Conservation (phyloP, 2,797 vertebrate genomes). For the Fistularia tabacaria region DNA sequence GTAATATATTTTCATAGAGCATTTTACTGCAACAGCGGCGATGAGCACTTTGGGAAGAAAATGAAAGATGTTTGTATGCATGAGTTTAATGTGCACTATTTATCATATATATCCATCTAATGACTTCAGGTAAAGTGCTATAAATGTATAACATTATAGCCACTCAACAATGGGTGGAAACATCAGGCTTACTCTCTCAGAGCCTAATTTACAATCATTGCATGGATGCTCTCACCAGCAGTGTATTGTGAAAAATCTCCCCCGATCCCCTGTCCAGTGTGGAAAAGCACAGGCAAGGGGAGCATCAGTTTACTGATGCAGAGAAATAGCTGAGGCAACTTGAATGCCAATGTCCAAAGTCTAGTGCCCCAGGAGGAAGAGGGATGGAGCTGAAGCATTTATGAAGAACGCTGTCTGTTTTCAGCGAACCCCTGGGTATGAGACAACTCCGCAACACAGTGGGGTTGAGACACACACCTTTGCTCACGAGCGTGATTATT, state of each 20-base stretch:
- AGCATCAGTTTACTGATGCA: conserved; percentile 27
- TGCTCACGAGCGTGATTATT: too few species aligned
- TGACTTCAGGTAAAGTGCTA: conserved; percentile 2
- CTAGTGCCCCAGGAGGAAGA: conserved; percentile 6
- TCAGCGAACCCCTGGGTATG: not conserved
- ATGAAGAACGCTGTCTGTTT: conserved; percentile 6
- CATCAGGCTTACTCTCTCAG: conserved; percentile 8
- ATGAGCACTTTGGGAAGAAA: too few species aligned
- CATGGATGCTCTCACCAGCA: conserved; percentile 5
- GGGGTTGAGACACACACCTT: too few species aligned
- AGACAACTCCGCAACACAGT: not conserved
- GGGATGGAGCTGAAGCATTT: conserved; percentile 9
- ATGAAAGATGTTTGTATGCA: too few species aligned
- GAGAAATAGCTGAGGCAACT: conserved; percentile 27
- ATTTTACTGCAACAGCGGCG: too few species aligned
- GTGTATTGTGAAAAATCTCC: conserved; percentile 15
- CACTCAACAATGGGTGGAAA: conserved; percentile 10
- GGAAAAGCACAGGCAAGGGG: conserved; percentile 18
- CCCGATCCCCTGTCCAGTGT: conserved; percentile 6
- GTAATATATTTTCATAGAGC: too few species aligned
- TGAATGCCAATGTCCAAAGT: conserved; percentile 30
- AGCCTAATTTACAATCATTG: conserved; percentile 39
- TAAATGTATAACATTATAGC: conserved; percentile 27
- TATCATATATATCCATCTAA: not conserved
- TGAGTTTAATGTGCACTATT: not conserved